phyloP scores from a whole-genome alignment of 1,140 invertebrate genomes.

The Heliconius himera region DNA sequence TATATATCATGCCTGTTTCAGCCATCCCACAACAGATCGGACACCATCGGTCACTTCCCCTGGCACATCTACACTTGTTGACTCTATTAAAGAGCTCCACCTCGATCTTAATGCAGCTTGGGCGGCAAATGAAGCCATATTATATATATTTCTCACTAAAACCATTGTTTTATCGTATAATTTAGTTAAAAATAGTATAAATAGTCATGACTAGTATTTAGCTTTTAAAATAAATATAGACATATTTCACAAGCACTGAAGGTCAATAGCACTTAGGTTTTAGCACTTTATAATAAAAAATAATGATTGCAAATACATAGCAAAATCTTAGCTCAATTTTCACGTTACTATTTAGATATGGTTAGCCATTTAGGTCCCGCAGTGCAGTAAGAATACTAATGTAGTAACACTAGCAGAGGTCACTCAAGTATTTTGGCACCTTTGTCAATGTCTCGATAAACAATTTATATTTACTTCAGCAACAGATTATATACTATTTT shows the following conservation, averaged over 20 bases:
- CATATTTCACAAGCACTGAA: conserved; percentile 26
- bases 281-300: background rate
- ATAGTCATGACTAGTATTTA: background rate
- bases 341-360: background rate
- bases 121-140: conserved; percentile 85
- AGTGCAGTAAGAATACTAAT: conserved; percentile 56
- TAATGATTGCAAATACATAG: background rate
- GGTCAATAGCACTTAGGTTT: conserved; percentile 9
- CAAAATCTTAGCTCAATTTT: background rate
- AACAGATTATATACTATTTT: conserved; percentile 28
- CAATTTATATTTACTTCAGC: conserved; percentile 34
- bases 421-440: conserved; percentile 52
- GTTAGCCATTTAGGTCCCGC: conserved; percentile 46
- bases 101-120: conserved; percentile 85
- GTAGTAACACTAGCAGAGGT: conserved; percentile 48
- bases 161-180: conserved; percentile 46
- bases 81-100: conserved; percentile 86
- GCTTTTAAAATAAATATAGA: background rate
- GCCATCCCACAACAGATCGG: conserved; percentile 88
- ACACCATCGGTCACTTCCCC: conserved; percentile 86
- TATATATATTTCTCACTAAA: conserved; percentile 59
- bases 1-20: conserved; percentile 85
- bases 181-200: background rate
- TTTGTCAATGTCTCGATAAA: conserved; percentile 38
- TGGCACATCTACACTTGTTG: conserved; percentile 84